phyloP scores from a whole-genome alignment of 2,888 invertebrate species.

The Erebia ligea region DNA sequence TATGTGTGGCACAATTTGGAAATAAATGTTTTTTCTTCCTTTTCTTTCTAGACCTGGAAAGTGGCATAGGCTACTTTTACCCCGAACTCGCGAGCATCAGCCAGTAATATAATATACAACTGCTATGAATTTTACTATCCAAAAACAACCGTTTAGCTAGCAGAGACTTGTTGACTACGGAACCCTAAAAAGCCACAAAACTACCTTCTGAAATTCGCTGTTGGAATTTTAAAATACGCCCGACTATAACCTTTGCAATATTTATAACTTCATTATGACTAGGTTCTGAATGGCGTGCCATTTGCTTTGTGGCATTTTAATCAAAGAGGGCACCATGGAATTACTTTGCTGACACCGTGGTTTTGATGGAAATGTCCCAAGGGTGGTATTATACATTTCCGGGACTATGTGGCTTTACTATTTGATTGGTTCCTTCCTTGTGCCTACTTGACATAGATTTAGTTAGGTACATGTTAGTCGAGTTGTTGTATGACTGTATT shows the following conservation, averaged over 20 bases:
- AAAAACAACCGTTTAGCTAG: too few species aligned
- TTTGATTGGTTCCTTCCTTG: not conserved
- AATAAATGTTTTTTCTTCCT: too few species aligned
- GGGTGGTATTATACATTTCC: slow-evolving; percentile 35
- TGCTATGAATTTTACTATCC: too few species aligned
- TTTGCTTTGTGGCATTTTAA: slow-evolving; percentile 67
- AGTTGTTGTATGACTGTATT: too few species aligned
- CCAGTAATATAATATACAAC: too few species aligned
- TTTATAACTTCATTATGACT: slow-evolving; percentile 16
- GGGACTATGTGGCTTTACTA: slow-evolving; percentile 3
- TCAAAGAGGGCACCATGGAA: slow-evolving; percentile 47
- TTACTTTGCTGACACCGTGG: slow-evolving; percentile 39
- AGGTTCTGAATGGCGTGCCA: slow-evolving; percentile 27
- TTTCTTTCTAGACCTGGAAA: too few species aligned
- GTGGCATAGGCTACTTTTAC: too few species aligned
- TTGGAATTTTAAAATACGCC: slow-evolving; percentile 4
- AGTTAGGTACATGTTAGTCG: not conserved
- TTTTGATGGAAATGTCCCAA: slow-evolving; percentile 47
- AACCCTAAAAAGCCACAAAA: not conserved
- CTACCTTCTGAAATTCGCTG: not conserved
- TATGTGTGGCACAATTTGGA: too few species aligned
- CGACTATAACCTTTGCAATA: slow-evolving; percentile 24
- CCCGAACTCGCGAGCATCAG: too few species aligned
- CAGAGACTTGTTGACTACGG: too few species aligned
- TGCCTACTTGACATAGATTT: not conserved